Evolutionary conservation across 1,140 invertebrate genomes (phyloP).

Genomic region (Brachionus paranguensis): DNA sequence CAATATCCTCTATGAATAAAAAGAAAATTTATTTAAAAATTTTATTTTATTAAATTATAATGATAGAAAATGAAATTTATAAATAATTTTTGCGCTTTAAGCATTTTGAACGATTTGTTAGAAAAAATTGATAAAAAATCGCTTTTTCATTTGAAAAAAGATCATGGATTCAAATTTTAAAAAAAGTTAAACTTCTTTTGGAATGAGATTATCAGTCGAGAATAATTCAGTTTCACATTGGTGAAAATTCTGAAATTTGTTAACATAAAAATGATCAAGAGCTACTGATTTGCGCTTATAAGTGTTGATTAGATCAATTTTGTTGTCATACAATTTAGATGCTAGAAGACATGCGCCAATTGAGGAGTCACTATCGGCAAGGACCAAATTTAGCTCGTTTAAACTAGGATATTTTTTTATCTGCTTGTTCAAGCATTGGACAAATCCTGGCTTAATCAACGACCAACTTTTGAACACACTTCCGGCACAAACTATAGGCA

Average conservation of each 20-base stretch:
- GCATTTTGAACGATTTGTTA: neutral
- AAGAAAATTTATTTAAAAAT: neutral
- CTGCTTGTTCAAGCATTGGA: constrained; percentile 10
- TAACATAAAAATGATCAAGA: constrained; percentile 1
- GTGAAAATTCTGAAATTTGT: neutral
- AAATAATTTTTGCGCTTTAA: neutral
- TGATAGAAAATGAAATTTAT: neutral
- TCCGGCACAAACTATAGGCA: constrained; percentile 82
- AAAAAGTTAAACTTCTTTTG: neutral
- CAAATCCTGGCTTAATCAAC: constrained; percentile 59
- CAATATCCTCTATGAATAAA: neutral
- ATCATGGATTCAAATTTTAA: neutral
- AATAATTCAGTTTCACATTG: neutral
- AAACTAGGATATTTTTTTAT: neutral
- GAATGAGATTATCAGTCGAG: neutral
- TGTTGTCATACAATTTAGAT: constrained; percentile 12
- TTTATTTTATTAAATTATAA: neutral
- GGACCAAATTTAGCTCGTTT: constrained; percentile 19
- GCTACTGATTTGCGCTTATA: neutral
- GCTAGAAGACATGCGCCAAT: constrained; percentile 9
- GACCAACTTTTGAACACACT: constrained; percentile 92
- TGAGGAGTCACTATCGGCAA: neutral
- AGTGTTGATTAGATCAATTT: neutral
- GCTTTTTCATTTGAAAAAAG: neutral
- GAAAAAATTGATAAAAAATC: neutral